Base-by-base conservation (phyloP, 2,113 vertebrate genomes). In the Okapia johnstoni region DNA sequence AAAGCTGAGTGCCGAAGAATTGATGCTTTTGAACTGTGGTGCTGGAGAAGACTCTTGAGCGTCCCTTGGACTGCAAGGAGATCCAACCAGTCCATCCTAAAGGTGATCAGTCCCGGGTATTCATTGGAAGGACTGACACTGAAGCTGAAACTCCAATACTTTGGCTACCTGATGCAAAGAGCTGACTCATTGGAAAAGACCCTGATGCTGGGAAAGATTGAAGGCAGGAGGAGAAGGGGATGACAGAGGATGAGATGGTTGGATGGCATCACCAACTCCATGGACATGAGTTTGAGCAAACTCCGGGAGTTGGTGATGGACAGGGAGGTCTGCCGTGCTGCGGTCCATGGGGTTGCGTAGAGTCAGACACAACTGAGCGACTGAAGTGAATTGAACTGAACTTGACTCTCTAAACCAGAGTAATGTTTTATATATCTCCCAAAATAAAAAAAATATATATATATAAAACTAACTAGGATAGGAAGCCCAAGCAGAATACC, bases 341-440 rank as follows among this genome's bases (percentile, higher is more conserved):
- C 0, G 0, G 17, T 70, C 21, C n/a, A 40, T 6, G 66, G 63
- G 10, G 19, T 70, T 0, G 1, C n/a, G 40, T 23, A 23, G n/a
- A 40, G 66, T 40, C 0, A 0, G n/a, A 40, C 19, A 70, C 0
- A 2, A 70, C 66, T 70, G 66, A 70, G 66, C 4, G 8, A 70
- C 9, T 70, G 63, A 70, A 12, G n/a, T 36, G n/a, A 46, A 46
- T 8, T 46, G 46, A 70, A 40, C 66, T 70, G n/a, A 70, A 70
- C n/a, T 40, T 70, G n/a, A 86, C 12, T 57, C 70, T 90, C 33
- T 50, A 30, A 89, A 46, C 19, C 83, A 66, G 0, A 36, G 16
- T 46, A 46, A 66, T 79, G 28, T n/a, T 88, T 89, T 30, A 84
- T 16, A 55, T 40, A 90, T 40, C 70, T 86, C 57, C 66, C 25